A percentile compares a stretch with the other conserved stretches of the same genome.
Evolutionary conservation across 2,113 vertebrate genomes (phyloP).

Genomic region (Bufo gargarizans): DNA sequence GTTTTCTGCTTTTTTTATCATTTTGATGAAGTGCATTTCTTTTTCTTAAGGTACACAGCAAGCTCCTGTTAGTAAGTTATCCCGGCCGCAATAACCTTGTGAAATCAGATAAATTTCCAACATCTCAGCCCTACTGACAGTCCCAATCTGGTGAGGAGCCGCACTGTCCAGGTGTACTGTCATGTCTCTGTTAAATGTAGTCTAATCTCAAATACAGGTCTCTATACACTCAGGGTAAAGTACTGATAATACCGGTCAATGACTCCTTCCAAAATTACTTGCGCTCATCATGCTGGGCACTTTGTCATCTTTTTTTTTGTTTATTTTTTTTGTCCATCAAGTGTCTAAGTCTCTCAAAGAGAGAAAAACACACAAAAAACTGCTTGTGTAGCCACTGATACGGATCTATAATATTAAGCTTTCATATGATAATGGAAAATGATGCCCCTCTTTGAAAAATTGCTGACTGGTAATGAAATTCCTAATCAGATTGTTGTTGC

Average conservation of each 20-base stretch:
- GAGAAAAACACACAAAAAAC: slow-evolving; percentile 73
- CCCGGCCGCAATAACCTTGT: slow-evolving; percentile 70
- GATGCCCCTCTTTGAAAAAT: slow-evolving; percentile 75
- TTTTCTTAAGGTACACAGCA: neutral
- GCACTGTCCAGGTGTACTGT: slow-evolving; percentile 74
- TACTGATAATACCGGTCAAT: slow-evolving; percentile 80
- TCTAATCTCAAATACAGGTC: slow-evolving; percentile 72
- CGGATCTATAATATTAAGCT: slow-evolving; percentile 79
- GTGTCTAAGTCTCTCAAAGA: slow-evolving; percentile 71
- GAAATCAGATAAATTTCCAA: slow-evolving; percentile 75
- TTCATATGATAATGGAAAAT: slow-evolving; percentile 82
- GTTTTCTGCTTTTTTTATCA: neutral
- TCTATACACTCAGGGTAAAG: slow-evolving; percentile 73
- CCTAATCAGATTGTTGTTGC: slow-evolving; percentile 76
- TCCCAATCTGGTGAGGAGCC: slow-evolving; percentile 72
- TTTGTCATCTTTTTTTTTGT: slow-evolving; percentile 85
- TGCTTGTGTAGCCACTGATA: slow-evolving; percentile 75
- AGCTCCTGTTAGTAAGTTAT: slow-evolving; percentile 55
- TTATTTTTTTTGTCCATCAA: slow-evolving; percentile 78
- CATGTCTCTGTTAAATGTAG: slow-evolving; percentile 73
- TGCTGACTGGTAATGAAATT: slow-evolving; percentile 78
- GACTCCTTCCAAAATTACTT: slow-evolving; percentile 86
- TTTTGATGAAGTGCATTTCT: neutral
- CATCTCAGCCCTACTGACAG: slow-evolving; percentile 72
- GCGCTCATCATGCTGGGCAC: slow-evolving; percentile 79